Evolutionary conservation across 2,888 invertebrate species (phyloP), one percentile per base, ranked within the genome.

Genomic region (Drosophila flavopinicola): DNA sequence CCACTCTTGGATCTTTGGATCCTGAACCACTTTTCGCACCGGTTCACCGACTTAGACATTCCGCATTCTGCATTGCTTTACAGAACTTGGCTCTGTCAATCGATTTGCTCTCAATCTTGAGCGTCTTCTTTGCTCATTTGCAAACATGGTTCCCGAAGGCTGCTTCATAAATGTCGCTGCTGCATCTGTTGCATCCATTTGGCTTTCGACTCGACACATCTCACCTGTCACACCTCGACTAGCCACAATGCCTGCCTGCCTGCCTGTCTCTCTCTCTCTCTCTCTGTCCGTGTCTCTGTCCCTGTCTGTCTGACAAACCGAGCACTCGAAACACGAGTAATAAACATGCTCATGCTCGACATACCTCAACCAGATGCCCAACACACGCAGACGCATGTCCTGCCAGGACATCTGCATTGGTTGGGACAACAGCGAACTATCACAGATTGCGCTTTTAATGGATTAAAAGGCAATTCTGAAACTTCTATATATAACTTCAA

Each of bases 311-410:
- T 48, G 53, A 25, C 20, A 25, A 49, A 3, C 27, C 57, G 10
- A 24, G 15, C 72, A 32, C 47, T 59, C 47, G 38, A 33, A 51
- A 60, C 65, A 65, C 33, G 69, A 68, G 68, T 73, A 68, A 68
- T 68, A 74, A 73, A 83, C 83, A 71, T 61, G 58, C 60, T 49
- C 64, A 77, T 59, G 56, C 73, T 69, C 66, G 44, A 65, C 79
- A 78, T 59, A 60, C 54, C 82, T 60, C 68, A 78, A 72, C 64
- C 61, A 82, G 60, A 59, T 67, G 65, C 20, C 32, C 29, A 24
- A 41, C 56, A 32, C 27, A 42, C 5, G 24, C 42, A 42, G 20
- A 2, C 20, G 4, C 20, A 20, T 20, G 20, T 20, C 20, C 20
- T 3, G 4, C 20, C 2, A 20, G 4, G 20, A 20, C 20, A 20